These are phyloP conservation scores for Mycalesis mineus DNA, from an alignment of 2,888 invertebrate species.

Conservation along the genomic window DNA sequence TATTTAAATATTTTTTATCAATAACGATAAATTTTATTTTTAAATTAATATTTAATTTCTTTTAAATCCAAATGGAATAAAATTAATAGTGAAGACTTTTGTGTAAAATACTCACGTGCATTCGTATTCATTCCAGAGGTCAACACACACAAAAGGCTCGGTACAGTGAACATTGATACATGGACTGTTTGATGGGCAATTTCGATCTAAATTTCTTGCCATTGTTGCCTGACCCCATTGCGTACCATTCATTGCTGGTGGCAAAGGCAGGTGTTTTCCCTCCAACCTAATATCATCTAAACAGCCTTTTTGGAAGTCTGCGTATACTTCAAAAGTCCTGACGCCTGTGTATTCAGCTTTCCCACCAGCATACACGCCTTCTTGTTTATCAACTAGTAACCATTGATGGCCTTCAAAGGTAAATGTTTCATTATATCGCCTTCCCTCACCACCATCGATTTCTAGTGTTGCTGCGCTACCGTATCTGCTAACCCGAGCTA, in stretches of 20 bases:
- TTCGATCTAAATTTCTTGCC: slow-evolving; percentile 92
- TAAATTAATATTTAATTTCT: neutral
- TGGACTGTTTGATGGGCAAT: slow-evolving; percentile 96
- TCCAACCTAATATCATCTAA: slow-evolving; percentile 88
- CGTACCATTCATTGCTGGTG: slow-evolving; percentile 95
- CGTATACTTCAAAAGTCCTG: slow-evolving; percentile 94
- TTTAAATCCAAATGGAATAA: neutral
- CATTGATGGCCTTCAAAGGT: slow-evolving; percentile 94
- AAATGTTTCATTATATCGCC: slow-evolving; percentile 95
- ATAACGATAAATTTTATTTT: neutral
- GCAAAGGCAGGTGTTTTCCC: slow-evolving; percentile 95
- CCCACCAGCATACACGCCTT: slow-evolving; percentile 96
- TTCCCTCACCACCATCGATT: slow-evolving; percentile 96
- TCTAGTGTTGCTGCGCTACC: slow-evolving; percentile 95
- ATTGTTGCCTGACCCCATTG: slow-evolving; percentile 98
- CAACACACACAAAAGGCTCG: slow-evolving; percentile 95
- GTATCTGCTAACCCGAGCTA: slow-evolving; percentile 92
- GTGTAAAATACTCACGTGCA: slow-evolving; percentile 91
- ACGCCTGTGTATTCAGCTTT: slow-evolving; percentile 97
- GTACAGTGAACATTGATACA: slow-evolving; percentile 96
- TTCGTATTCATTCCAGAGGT: slow-evolving; percentile 98
- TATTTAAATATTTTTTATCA: neutral
- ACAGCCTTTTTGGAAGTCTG: slow-evolving; percentile 95
- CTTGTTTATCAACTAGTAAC: slow-evolving; percentile 94
- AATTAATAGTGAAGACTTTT: neutral